Conservation (phyloP, 2,113 vertebrate species). For the Esox niger region DNA sequence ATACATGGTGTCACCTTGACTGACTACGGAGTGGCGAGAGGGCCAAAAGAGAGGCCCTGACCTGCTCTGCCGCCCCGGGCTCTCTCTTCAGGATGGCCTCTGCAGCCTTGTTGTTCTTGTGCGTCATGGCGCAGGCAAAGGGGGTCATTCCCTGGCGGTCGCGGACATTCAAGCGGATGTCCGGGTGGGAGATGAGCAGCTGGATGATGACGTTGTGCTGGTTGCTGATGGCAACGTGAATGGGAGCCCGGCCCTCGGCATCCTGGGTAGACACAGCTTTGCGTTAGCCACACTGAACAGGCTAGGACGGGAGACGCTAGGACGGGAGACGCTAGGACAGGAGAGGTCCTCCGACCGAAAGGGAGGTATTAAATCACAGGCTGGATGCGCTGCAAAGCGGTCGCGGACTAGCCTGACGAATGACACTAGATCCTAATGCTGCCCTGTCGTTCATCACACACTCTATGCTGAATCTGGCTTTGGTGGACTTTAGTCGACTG, state of each 20-base stretch:
- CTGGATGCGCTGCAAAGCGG: no score
- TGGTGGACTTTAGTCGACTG: no score
- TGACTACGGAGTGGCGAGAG: no score
- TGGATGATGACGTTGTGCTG: constrained; percentile 94
- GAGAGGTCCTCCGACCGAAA: no score
- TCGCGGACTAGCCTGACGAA: no score
- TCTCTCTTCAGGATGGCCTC: constrained; percentile 95
- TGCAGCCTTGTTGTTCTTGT: constrained; percentile 97
- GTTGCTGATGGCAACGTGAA: constrained; percentile 94
- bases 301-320: background rate
- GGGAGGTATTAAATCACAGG: no score
- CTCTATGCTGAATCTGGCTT: no score
- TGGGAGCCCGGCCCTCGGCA: constrained; percentile 90
- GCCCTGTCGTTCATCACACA: no score
- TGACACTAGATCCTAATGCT: no score
- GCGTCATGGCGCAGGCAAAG: constrained; percentile 96
- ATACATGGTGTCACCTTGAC: constrained; percentile 1
- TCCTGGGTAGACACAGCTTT: constrained; percentile 71
- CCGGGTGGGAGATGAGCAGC: constrained; percentile 92
- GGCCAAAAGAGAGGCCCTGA: constrained; percentile 33
- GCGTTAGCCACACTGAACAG: background rate
- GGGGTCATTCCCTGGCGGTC: constrained; percentile 96
- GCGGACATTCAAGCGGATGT: constrained; percentile 86
- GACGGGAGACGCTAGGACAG: no score
- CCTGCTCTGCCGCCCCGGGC: constrained; percentile 94